Conservation (phyloP, 2,888 invertebrate species). For the Orchestes rusci region DNA sequence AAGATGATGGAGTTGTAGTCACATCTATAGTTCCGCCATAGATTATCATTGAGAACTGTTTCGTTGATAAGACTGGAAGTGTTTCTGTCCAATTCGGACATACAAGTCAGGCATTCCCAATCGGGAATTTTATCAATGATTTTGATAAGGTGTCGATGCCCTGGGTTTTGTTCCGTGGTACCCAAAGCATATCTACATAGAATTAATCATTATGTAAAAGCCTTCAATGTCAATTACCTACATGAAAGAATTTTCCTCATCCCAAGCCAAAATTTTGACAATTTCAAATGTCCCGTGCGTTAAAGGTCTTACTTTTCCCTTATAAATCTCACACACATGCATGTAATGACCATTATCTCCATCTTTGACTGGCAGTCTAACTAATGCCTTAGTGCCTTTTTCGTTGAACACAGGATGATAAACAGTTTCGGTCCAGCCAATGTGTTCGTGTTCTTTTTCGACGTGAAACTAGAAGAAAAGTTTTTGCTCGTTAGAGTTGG, state of each 20-base stretch:
- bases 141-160: slow-evolving; percentile 75
- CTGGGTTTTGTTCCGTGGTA: slow-evolving; percentile 68
- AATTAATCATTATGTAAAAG: not conserved
- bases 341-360: slow-evolving; percentile 56
- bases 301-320: slow-evolving; percentile 46
- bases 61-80: slow-evolving; percentile 43
- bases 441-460: slow-evolving; percentile 39
- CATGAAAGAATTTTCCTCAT: slow-evolving; percentile 62
- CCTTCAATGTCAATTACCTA: slow-evolving; percentile 41
- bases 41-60: slow-evolving; percentile 42
- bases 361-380: slow-evolving; percentile 54
- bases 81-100: slow-evolving; percentile 45
- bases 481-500: not conserved
- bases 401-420: slow-evolving; percentile 42
- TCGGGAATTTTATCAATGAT: slow-evolving; percentile 48
- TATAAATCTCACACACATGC: slow-evolving; percentile 47
- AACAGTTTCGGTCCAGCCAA: slow-evolving; percentile 43
- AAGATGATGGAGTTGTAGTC: slow-evolving; percentile 60
- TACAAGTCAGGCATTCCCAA: slow-evolving; percentile 56
- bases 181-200: slow-evolving; percentile 68
- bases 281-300: slow-evolving; percentile 72
- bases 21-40: slow-evolving; percentile 40
- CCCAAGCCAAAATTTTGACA: slow-evolving; percentile 69
- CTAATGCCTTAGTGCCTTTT: slow-evolving; percentile 44
- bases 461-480: slow-evolving; percentile 39